Conservation (phyloP, 2,888 invertebrate species). For the Saturnia pavonia region DNA sequence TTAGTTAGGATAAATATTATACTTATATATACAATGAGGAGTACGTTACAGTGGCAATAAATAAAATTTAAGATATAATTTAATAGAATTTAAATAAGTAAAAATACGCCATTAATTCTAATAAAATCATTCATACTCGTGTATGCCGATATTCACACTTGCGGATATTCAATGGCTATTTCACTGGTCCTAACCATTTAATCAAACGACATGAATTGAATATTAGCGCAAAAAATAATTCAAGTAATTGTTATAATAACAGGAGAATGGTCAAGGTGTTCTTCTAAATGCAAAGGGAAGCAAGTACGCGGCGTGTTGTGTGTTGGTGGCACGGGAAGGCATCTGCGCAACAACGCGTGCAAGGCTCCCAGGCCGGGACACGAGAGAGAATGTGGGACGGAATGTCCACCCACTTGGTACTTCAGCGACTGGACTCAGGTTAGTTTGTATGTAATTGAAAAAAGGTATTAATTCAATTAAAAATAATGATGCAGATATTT, state of each 20-base stretch:
- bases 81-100: too few species aligned
- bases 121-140: too few species aligned
- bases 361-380: constrained; percentile 83
- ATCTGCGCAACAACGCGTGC: constrained; percentile 83
- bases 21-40: too few species aligned
- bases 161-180: too few species aligned
- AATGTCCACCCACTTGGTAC: constrained; percentile 87
- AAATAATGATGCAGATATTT: too few species aligned
- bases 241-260: neutral
- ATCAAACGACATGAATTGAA: too few species aligned
- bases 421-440: constrained; percentile 89
- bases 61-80: too few species aligned
- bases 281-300: constrained; percentile 78
- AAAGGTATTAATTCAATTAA: neutral
- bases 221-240: neutral
- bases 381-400: constrained; percentile 83
- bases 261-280: constrained; percentile 80
- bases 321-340: constrained; percentile 78
- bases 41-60: too few species aligned
- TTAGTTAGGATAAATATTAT: too few species aligned
- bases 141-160: too few species aligned
- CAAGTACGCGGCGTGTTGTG: constrained; percentile 87
- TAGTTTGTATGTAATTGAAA: constrained; percentile 25
- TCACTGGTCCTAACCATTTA: too few species aligned
- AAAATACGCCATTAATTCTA: too few species aligned